Evolutionary conservation across 2,888 invertebrate species (phyloP).

Genomic region (Calameuta idolon): DNA sequence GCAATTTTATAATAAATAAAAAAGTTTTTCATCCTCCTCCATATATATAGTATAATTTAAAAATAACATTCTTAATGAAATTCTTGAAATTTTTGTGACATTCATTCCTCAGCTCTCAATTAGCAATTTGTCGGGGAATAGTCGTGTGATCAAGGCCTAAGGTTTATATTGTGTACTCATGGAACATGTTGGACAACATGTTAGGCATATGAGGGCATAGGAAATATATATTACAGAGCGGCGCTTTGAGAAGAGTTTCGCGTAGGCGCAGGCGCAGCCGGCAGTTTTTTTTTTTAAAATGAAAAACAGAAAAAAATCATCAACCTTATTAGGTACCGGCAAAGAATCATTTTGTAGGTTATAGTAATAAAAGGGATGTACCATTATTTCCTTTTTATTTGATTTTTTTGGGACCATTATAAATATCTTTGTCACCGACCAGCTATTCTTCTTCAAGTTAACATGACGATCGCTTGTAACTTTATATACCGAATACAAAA

Average conservation of each 20-base stretch:
- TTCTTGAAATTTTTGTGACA: neutral
- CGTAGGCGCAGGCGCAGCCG: constrained; percentile 48
- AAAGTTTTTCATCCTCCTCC: neutral
- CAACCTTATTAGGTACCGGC: constrained; percentile 59
- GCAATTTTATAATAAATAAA: no score
- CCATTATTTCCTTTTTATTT: neutral
- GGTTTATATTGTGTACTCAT: constrained; percentile 33
- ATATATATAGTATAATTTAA: neutral
- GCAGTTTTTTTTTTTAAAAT: constrained; percentile 30
- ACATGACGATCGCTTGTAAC: neutral
- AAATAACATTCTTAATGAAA: neutral
- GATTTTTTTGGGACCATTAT: neutral
- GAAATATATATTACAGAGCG: constrained; percentile 50
- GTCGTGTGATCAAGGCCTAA: constrained; percentile 28
- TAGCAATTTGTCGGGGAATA: neutral
- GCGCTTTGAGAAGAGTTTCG: constrained; percentile 48
- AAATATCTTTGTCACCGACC: neutral
- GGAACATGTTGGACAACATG: constrained; percentile 34
- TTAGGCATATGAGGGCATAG: constrained; percentile 40
- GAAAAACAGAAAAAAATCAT: constrained; percentile 25
- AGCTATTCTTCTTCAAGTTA: neutral
- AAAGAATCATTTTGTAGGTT: constrained; percentile 43
- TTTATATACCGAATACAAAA: neutral
- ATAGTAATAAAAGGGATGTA: constrained; percentile 38
- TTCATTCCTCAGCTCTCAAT: neutral